phyloP scores from a whole-genome alignment of 37 sponge, comb jelly and placozoan genomes.

The Chondrosia reniformis region DNA sequence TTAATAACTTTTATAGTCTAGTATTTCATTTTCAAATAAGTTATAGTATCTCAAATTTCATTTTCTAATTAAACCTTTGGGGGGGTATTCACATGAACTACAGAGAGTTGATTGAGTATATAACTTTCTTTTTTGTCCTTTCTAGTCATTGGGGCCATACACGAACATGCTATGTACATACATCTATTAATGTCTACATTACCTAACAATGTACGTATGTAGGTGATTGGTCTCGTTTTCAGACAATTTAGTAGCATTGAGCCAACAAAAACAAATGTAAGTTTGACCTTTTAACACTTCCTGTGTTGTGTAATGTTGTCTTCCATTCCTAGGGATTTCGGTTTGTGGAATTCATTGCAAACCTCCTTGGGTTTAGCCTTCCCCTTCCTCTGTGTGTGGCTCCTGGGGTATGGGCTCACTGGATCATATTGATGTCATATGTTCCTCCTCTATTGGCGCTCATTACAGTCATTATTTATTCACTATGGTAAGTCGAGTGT shows the following conservation, averaged over 20 bases:
- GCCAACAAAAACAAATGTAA: too few relatives aligned
- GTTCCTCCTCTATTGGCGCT: constrained; percentile 47
- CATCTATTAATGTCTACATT: background rate
- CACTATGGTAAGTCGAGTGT: constrained; percentile 41
- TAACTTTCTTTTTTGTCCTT: too few relatives aligned
- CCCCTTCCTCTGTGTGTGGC: constrained; percentile 64
- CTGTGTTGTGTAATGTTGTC: background rate
- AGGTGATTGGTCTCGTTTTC: constrained; percentile 22
- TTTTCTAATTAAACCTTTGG: too few relatives aligned
- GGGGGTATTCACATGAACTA: too few relatives aligned
- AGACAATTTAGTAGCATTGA: constrained; percentile 6
- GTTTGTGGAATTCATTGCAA: constrained; percentile 11
- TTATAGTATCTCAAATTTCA: too few relatives aligned
- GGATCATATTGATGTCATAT: constrained; percentile 64
- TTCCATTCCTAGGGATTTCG: background rate
- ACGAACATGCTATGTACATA: background rate
- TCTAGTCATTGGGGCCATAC: too few relatives aligned
- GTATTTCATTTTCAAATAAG: too few relatives aligned
- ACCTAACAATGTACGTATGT: background rate
- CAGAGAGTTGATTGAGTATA: too few relatives aligned
- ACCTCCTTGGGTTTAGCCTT: constrained; percentile 63
- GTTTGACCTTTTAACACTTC: too few relatives aligned
- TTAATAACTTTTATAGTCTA: too few relatives aligned
- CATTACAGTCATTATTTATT: constrained; percentile 25
- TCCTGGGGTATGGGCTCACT: constrained; percentile 26